Conservation (phyloP, 2,113 vertebrate genomes). For the Oncorhynchus keta region DNA sequence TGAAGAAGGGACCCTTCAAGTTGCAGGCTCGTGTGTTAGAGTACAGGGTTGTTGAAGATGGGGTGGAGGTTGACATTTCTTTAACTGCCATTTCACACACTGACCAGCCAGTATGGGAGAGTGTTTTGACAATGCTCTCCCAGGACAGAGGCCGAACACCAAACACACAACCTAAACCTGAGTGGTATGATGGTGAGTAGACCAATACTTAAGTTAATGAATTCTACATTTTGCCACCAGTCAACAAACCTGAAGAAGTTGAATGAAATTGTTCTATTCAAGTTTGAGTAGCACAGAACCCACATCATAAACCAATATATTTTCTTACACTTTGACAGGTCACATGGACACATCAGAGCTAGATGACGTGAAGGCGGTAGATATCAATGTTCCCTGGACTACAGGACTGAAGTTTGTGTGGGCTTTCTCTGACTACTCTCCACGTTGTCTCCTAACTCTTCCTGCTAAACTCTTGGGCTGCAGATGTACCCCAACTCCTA, state of each 20-base stretch:
- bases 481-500: background rate
- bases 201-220: background rate
- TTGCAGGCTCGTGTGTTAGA: conserved; percentile 53
- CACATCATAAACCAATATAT: background rate
- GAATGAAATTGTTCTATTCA: background rate
- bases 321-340: background rate
- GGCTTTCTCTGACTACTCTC: conserved; percentile 40
- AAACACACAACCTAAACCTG: background rate
- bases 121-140: conserved; percentile 64
- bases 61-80: conserved; percentile 67
- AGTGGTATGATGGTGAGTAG: conserved; percentile 2
- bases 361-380: conserved; percentile 39
- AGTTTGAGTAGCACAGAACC: background rate
- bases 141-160: conserved; percentile 15
- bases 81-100: conserved; percentile 47
- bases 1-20: conserved; percentile 66
- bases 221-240: background rate
- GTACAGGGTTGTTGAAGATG: conserved; percentile 47
- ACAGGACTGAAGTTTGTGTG: conserved; percentile 25
- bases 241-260: background rate
- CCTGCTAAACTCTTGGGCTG: conserved; percentile 35
- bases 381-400: conserved; percentile 42
- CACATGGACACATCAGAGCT: background rate
- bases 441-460: conserved; percentile 35
- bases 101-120: conserved; percentile 58